phyloP scores from a whole-genome alignment of 2,888 invertebrate genomes.

The Ophion obscuratus region DNA sequence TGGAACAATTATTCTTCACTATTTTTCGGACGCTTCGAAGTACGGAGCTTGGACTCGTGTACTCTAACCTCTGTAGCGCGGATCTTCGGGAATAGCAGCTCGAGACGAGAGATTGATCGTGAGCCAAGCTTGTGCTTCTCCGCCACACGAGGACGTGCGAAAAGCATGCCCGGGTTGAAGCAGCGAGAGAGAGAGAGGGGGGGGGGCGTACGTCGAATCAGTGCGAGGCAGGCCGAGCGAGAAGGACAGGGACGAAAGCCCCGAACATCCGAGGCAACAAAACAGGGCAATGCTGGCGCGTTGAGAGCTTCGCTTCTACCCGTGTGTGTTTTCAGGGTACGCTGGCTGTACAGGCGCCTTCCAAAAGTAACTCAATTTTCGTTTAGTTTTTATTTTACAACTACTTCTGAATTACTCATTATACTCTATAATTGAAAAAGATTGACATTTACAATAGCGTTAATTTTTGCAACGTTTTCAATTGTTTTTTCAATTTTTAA shows the following conservation, averaged over 20 bases:
- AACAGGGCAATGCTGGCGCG: constrained; percentile 16
- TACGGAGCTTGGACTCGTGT: too few relatives aligned
- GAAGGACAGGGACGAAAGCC: constrained; percentile 24
- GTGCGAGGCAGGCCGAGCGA: constrained; percentile 8
- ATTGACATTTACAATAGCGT: neutral
- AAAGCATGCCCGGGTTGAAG: constrained; percentile 9
- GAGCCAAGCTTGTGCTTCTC: constrained; percentile 7
- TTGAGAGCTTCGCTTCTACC: neutral
- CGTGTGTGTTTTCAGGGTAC: constrained; percentile 21
- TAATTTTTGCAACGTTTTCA: neutral
- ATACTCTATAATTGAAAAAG: neutral
- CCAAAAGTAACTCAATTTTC: neutral
- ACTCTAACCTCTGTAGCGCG: too few relatives aligned
- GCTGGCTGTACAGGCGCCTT: neutral
- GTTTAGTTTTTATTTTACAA: neutral
- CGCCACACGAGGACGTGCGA: constrained; percentile 22
- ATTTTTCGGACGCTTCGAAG: too few relatives aligned
- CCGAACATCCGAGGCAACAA: constrained; percentile 32
- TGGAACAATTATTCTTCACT: too few relatives aligned
- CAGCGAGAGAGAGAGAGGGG: constrained; percentile 36
- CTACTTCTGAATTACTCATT: neutral
- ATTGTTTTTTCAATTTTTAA: too few relatives aligned
- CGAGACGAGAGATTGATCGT: constrained; percentile 40
- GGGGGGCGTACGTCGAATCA: constrained; percentile 48
- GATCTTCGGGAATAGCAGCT: constrained; percentile 4